Evolutionary conservation across 2,113 vertebrate genomes (phyloP), one percentile per base, ranked within the genome.

Genomic region (Kryptolebias marmoratus): DNA sequence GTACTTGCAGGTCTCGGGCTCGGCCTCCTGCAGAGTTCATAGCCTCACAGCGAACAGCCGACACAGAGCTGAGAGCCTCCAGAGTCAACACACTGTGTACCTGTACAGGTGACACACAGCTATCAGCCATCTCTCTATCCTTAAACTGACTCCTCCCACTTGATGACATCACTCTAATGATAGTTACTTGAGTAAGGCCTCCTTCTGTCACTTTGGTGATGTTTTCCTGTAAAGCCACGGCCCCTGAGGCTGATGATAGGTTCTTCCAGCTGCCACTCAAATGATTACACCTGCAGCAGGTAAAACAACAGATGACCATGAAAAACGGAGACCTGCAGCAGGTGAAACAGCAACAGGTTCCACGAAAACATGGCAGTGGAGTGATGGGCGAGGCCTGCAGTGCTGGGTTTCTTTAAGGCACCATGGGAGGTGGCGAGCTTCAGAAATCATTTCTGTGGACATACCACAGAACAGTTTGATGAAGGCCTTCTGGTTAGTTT

Each of bases 41-140:
- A 32, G 94, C 93, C 0, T 94, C 93, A 75, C 97, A 99, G 52
- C 95, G 94, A 68, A 92, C 77, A 22, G 97, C 90, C 0, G 94
- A 90, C 12, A 95, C 86, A 54, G 94, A 92, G 0, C 88, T 90
- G 53, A 95, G 84, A 9, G 80, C 85, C 52, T 89, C 90, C 36
- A 98, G 91, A 54, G 88, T 94, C 89, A 98, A 77, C 12, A 90
- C 87, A 87, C 97, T 98, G 89, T 85, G 93, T 42, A 96, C 95
- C 3, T 93, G 92, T n/a, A 63, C 61, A 80, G 71, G 49, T 55
- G 18, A 83, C 31, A 55, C 11, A 56, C 10, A 71, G 57, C 30
- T 22, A 42, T 59, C 16, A 47, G 4, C 65, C 59, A 39, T 8
- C 15, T 2, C 5, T 50, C 16, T 14, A 53, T 59, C 6, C 53